These are phyloP conservation scores for Eulemur coronatus DNA, from an alignment of 2,797 vertebrate genomes.

Conservation along the genomic window DNA sequence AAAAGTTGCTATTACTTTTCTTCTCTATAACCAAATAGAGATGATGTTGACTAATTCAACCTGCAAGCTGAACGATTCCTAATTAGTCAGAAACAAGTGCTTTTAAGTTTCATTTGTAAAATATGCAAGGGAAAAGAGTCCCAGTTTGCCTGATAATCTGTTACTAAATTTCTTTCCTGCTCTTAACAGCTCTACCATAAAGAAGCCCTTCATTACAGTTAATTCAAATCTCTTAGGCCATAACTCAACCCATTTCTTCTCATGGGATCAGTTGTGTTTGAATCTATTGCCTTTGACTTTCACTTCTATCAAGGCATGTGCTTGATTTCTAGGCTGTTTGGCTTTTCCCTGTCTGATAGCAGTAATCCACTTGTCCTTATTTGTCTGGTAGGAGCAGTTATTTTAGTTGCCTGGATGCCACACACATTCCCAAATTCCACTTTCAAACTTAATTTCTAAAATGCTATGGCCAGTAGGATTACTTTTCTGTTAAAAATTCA, in stretches of 20 bases:
- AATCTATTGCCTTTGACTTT: neutral
- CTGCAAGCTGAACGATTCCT: conserved; percentile 8
- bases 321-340: neutral
- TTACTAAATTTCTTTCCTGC: conserved; percentile 42
- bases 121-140: conserved; percentile 38
- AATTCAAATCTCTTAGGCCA: neutral
- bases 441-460: neutral
- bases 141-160: conserved; percentile 13
- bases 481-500: neutral
- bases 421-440: neutral
- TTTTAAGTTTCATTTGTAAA: conserved; percentile 57
- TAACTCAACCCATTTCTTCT: neutral
- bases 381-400: neutral
- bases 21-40: conserved; percentile 20
- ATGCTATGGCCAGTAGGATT: neutral
- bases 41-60: conserved; percentile 12
- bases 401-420: neutral
- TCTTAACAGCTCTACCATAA: neutral
- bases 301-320: neutral
- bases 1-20: neutral
- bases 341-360: neutral
- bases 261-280: neutral
- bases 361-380: neutral
- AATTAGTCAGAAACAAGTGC: conserved; percentile 53
- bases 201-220: neutral